Conservation (phyloP, 2,888 invertebrate genomes). For the Lycocerus yunnanus region DNA sequence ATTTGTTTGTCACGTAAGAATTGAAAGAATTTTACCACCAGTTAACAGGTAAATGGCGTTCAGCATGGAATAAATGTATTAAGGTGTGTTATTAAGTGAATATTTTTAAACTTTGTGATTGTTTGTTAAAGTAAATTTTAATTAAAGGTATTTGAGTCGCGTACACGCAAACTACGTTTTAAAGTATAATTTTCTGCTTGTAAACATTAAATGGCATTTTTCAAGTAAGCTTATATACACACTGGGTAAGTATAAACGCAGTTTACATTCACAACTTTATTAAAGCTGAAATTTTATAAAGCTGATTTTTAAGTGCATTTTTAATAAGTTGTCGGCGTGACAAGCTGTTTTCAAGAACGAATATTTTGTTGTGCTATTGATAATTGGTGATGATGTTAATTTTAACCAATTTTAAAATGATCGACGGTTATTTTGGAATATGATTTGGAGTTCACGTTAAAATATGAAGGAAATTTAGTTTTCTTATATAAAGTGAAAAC, state of each 20-base stretch:
- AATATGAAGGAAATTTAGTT: no score
- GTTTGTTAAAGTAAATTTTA: background rate
- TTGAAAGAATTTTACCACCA: background rate
- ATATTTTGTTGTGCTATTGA: no score
- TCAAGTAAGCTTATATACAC: background rate
- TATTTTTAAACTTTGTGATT: background rate
- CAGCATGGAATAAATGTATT: background rate
- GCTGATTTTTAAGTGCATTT: background rate
- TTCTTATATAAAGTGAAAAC: no score
- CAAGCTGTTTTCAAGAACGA: background rate
- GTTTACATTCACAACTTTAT: background rate
- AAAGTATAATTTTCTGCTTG: background rate
- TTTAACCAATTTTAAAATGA: no score
- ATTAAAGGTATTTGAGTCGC: background rate
- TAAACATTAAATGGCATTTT: background rate
- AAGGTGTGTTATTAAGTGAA: background rate
- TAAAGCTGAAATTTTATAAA: background rate
- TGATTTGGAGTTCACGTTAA: no score
- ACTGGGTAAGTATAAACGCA: background rate
- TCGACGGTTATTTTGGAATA: no score
- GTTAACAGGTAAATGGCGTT: background rate
- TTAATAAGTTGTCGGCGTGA: background rate
- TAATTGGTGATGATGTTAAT: no score
- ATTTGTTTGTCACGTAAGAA: background rate
- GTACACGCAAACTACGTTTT: background rate